Base-by-base conservation (phyloP, 2,888 invertebrate genomes). In the Apoderus coryli region DNA sequence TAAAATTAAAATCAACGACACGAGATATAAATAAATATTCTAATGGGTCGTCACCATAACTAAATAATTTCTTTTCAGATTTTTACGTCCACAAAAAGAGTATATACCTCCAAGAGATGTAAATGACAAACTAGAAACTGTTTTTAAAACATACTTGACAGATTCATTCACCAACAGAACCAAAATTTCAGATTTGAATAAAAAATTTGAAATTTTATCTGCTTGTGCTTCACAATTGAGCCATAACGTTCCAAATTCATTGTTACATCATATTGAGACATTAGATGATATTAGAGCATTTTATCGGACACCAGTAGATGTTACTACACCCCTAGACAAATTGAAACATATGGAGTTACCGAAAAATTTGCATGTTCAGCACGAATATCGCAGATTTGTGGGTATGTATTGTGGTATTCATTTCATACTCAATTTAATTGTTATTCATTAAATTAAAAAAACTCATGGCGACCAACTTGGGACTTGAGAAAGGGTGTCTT, bases 281-380 rank as follows among this genome's bases (percentile, higher is more conserved):
- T 64, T 88, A 72, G 77, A 64, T 36, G 79, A 86, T 50, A 60
- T 88, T 1, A 59, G 63, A 31, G 48, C 65, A 3, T 89, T 81
- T 55, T 90, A 88, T 50, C 49, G 60, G 28, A 78, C 76, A 3
- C 69, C 76, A 10, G 69, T 89, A 2, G 65, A 72, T 38, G 70
- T 69, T 0, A 64, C 61, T 3, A 72, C 76, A 11, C 86, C 88
- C 10, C 70, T 74, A 46, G 88, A 89, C 43, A 65, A 68, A 16
- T 51, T 88, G 45, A 69, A 67, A 37, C 66, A 61, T 35, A 67
- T 72, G 50, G 73, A 86, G 15, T 57, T 93, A 29, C 92, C 93
- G 0, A 75, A 77, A 47, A 95, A 95, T 62, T 57, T 95, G 14
- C 78, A 90, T 54, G 65, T 93, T 3, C 78, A 82, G 50, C 63